Evolutionary conservation across 2,888 invertebrate genomes (phyloP), one percentile per base, ranked within the genome.

Genomic region (Eristalis tenax): DNA sequence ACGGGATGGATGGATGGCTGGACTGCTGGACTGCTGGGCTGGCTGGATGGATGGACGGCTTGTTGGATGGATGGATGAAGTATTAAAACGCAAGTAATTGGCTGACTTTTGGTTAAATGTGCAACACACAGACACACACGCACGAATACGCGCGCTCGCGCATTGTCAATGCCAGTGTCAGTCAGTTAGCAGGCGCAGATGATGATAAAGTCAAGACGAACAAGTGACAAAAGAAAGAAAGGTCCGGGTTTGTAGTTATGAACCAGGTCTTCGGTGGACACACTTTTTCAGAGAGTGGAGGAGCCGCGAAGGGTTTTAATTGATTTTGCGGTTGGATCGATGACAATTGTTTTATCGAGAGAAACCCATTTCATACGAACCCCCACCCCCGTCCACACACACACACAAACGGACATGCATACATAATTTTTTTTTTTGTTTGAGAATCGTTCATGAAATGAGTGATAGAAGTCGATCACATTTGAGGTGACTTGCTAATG

Each of bases 401-500:
- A 22, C 18, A 3, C 57, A 1, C 40, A 40, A 63, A 40, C 68
- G n/a, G n/a, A 40, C 59, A 63, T 23, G 23, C 23, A 4, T 23
- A 22, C 26, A 11, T 3, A 5, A 2, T 26, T 26, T 26, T 26
- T 26, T 26, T 26, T 26, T 26, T 3, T 26, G 26, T 26, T 26
- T 26, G 43, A 63, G 56, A 23, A 18, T 63, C 43, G 38, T 70
- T 70, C 66, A 71, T 50, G 66, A 81, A 76, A 81, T 81, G 76
- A 81, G 84, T 81, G 80, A 81, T 85, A 85, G 76, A 81, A 77
- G 71, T 81, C 81, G 84, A 80, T 66, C 76, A 81, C 68, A 63
- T 71, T 85, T 77, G 71, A 81, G 76, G 76, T 81, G 84, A 85
- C 81, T 85, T 81, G 84, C 84, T 85, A 85, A 85, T 85, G 81